Evolutionary conservation across 2,113 vertebrate genomes (phyloP), one percentile per base, ranked within the genome.

Genomic region (Mormyrus iriodes): DNA sequence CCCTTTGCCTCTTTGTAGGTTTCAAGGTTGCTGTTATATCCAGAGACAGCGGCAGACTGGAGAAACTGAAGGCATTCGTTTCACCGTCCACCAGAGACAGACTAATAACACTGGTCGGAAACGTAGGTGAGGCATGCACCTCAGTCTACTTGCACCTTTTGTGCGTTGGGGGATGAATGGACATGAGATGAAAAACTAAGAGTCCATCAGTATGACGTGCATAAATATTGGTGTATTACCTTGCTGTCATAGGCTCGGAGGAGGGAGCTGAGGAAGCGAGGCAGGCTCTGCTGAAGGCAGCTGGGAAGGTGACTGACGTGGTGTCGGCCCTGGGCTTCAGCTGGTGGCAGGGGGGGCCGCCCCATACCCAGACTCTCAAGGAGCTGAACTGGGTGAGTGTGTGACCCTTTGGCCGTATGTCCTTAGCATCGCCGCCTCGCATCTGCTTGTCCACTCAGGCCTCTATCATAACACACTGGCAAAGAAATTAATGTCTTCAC

Each of bases 321-420:
- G 94, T 97, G 31, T 97, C 97, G 6, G 96, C 95, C 61, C 90
- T 97, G 92, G 97, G 97, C 86, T 97, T 97, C 94, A 97, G 97
- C 92, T 97, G 97, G 96, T 97, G 97, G 96, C 96, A 97, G 92
- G 95, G 96, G 1, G 97, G 97, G 0, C 95, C 95, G 0, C 96
- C 96, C 0, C 96, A 97, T 91, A 96, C 94, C 1, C 97, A 97
- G 94, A 65, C 95, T 2, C 91, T 96, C 61, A 94, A 96, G 90
- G 97, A 97, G 83, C 93, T 97, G 2, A 92, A 95, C 31, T 95
- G 93, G 96, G 97, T 96, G 89, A 91, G 94, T 0, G 42, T 21
- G 79, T 3, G 35, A 35, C 46, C 19, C 61, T 27, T 39, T 7
- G 35, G 73, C 8, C 46, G 3, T 19, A n/a, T 44, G 2, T 17